A percentile compares a stretch with the other conserved stretches of the same genome.
phyloP scores from a whole-genome alignment of 2,888 invertebrate genomes.

The Torymus auratus region DNA sequence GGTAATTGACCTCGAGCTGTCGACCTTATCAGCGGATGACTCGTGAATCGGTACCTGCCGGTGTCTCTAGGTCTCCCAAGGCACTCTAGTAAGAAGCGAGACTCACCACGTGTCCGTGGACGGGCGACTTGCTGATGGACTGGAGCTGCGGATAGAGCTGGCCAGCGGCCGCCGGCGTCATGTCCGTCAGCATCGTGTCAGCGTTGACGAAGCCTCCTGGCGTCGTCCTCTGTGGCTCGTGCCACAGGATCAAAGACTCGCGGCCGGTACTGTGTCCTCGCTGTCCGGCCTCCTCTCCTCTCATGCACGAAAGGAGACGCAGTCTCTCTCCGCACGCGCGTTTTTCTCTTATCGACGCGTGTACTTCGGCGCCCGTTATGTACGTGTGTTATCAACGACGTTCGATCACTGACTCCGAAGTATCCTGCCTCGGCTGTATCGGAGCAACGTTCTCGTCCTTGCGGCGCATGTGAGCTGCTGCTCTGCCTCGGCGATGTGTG shows the following conservation, averaged over 20 bases:
- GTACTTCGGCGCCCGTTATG: no score
- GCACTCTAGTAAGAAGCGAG: background rate
- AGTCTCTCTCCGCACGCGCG: no score
- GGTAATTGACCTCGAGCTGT: conserved; percentile 16
- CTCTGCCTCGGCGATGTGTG: no score
- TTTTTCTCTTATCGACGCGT: no score
- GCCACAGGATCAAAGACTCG: no score
- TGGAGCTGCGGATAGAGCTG: conserved; percentile 76
- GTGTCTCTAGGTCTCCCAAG: no score
- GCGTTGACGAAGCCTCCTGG: conserved; percentile 55
- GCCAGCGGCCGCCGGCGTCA: conserved; percentile 76
- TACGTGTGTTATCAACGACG: no score
- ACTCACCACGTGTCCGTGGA: conserved; percentile 76
- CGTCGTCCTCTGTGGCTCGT: conserved; percentile 28
- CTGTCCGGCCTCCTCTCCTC: background rate
- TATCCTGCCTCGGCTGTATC: no score
- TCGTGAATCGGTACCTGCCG: background rate
- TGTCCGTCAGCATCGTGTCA: conserved; percentile 75
- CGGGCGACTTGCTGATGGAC: conserved; percentile 74
- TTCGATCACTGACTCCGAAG: no score
- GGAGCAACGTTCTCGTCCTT: background rate
- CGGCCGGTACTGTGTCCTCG: background rate
- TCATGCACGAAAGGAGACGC: background rate
- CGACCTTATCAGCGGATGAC: background rate
- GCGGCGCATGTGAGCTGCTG: no score